phyloP scores from a whole-genome alignment of 2,888 invertebrate genomes.

The Heliconius ethilla region DNA sequence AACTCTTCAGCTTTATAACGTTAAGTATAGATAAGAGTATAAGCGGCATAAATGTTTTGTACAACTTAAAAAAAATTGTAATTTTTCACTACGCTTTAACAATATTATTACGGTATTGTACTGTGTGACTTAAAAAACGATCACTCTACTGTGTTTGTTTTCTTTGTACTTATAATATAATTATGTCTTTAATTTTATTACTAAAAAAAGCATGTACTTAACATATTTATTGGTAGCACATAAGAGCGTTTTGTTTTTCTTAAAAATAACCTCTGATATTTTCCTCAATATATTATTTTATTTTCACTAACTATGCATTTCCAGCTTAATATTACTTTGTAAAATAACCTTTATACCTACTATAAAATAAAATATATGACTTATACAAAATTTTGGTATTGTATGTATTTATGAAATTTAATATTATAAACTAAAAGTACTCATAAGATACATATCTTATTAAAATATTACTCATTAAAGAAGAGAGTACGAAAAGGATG shows the following conservation, averaged over 20 bases:
- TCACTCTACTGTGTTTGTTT: neutral
- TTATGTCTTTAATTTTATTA: neutral
- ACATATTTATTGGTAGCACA: neutral
- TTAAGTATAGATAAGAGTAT: neutral
- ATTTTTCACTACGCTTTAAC: too few species aligned
- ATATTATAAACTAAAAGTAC: neutral
- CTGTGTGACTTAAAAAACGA: neutral
- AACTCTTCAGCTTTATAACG: neutral
- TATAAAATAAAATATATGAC: neutral
- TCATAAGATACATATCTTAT: neutral
- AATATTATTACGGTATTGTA: neutral
- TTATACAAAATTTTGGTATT: neutral
- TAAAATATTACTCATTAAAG: neutral
- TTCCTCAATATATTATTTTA: too few species aligned
- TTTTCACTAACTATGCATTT: too few species aligned
- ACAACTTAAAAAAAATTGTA: too few species aligned
- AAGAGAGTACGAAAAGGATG: neutral
- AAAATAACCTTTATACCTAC: neutral
- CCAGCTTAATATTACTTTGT: neutral
- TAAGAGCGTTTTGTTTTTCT: too few species aligned
- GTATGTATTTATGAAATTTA: neutral
- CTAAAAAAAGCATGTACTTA: slow-evolving; percentile 1
- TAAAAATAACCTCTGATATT: too few species aligned
- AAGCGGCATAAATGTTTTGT: neutral
- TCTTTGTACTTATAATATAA: neutral